Evolutionary conservation across 2,888 invertebrate species (phyloP).

Genomic region (Nemurella pictetii): DNA sequence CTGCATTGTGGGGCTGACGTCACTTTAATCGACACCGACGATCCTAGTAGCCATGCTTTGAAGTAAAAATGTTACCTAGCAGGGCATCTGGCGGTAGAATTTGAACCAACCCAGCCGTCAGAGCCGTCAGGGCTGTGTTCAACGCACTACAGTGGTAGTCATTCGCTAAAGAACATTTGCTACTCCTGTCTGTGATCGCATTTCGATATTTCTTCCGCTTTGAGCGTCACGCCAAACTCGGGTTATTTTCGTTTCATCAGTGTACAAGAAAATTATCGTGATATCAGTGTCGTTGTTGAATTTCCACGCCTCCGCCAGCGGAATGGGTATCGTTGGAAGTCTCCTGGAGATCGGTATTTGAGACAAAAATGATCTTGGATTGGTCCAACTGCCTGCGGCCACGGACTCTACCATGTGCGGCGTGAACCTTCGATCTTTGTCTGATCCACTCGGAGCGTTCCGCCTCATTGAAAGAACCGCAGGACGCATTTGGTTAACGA

Average conservation of each 20-base stretch:
- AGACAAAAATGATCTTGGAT: constrained; percentile 23
- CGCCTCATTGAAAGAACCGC: not conserved
- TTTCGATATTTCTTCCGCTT: not conserved
- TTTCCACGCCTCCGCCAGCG: not conserved
- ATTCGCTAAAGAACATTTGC: not conserved
- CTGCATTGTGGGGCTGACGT: constrained; percentile 17
- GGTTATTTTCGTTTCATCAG: not conserved
- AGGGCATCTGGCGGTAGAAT: constrained; percentile 1
- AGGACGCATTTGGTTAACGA: not conserved
- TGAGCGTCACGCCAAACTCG: not conserved
- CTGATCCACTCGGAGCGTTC: not conserved
- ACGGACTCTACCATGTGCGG: constrained; percentile 1
- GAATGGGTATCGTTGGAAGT: not conserved
- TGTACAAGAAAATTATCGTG: not conserved
- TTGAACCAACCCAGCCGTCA: not conserved
- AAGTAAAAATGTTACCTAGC: not conserved
- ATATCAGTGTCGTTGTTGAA: not conserved
- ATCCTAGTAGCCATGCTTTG: not conserved
- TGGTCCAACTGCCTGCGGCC: constrained; percentile 22
- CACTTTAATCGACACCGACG: not conserved
- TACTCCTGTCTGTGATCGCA: not conserved
- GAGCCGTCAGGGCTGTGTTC: not conserved
- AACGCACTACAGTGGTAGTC: not conserved
- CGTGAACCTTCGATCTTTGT: not conserved
- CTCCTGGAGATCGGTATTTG: not conserved